Conservation (phyloP, 2,113 vertebrate genomes). For the Sisor rabdophorus region DNA sequence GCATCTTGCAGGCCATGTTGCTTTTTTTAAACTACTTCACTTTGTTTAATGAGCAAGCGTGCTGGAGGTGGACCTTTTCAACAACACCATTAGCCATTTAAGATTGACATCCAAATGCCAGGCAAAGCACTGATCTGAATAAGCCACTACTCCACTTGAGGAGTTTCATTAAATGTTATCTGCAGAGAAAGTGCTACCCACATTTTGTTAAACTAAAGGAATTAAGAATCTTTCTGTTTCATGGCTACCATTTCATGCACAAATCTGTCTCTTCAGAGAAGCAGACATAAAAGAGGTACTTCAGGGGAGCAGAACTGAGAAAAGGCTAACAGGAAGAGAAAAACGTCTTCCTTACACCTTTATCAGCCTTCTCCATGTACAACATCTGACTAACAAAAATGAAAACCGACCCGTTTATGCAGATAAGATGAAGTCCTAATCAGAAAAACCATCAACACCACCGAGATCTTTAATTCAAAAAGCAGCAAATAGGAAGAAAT, state of each 20-base stretch:
- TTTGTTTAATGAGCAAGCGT: too few relatives aligned
- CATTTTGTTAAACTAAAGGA: neutral
- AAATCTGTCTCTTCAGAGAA: constrained; percentile 10
- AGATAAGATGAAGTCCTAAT: constrained; percentile 2
- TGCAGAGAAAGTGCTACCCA: neutral
- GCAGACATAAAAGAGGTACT: constrained; percentile 5
- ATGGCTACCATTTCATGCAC: neutral
- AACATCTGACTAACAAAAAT: constrained; percentile 4
- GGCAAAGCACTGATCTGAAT: constrained; percentile 17
- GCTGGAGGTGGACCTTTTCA: too few relatives aligned
- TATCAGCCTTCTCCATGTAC: neutral
- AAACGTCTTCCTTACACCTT: neutral
- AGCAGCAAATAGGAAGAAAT: neutral
- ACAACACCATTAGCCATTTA: constrained; percentile 67
- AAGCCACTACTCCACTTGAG: constrained; percentile 15
- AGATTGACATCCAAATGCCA: constrained; percentile 43
- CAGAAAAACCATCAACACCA: neutral
- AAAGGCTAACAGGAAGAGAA: constrained; percentile 1
- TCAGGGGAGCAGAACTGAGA: neutral
- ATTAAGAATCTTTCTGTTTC: constrained; percentile 6
- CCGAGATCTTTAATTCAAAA: neutral
- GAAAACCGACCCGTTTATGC: constrained; percentile 3
- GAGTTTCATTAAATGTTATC: neutral
- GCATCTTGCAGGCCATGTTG: neutral
- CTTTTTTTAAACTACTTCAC: neutral